phyloP scores from a whole-genome alignment of 2,888 invertebrate genomes.

The Eupeodes luniger region DNA sequence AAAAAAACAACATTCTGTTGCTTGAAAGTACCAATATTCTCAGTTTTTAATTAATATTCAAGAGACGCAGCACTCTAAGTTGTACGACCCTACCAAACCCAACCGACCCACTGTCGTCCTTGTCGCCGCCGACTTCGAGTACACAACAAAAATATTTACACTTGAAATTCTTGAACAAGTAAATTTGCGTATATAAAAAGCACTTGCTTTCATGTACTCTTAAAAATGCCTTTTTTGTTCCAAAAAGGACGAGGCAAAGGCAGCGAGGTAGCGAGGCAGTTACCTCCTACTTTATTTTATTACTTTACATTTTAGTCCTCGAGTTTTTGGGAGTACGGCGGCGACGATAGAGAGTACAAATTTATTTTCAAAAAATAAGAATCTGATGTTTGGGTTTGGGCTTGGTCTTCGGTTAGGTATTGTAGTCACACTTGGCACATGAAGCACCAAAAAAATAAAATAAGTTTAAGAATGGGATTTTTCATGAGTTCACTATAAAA shows the following conservation, averaged over 20 bases:
- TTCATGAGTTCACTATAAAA: conserved; percentile 1
- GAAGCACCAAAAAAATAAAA: background rate
- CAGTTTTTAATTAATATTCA: conserved; percentile 30
- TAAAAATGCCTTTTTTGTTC: background rate
- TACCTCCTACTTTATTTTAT: conserved; percentile 42
- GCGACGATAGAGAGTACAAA: background rate
- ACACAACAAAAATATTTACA: conserved; percentile 30
- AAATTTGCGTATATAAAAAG: conserved; percentile 40
- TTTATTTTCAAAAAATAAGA: conserved; percentile 22
- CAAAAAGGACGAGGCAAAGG: conserved; percentile 9
- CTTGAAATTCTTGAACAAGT: conserved; percentile 20
- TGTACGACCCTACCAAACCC: background rate
- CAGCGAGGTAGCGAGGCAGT: background rate
- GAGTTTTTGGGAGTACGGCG: background rate
- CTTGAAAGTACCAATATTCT: conserved; percentile 11
- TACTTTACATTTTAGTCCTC: conserved; percentile 29
- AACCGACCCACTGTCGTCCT: no score
- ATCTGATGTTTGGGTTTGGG: background rate
- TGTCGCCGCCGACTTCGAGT: no score
- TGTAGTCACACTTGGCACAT: conserved; percentile 3
- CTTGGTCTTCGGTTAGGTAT: background rate
- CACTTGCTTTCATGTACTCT: conserved; percentile 3
- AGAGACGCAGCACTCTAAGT: background rate
- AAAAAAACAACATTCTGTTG: conserved; percentile 5
- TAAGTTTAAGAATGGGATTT: background rate